These are phyloP conservation scores for Chironomus riparius DNA, from an alignment of 2,888 invertebrate genomes.

Conservation along the genomic window DNA sequence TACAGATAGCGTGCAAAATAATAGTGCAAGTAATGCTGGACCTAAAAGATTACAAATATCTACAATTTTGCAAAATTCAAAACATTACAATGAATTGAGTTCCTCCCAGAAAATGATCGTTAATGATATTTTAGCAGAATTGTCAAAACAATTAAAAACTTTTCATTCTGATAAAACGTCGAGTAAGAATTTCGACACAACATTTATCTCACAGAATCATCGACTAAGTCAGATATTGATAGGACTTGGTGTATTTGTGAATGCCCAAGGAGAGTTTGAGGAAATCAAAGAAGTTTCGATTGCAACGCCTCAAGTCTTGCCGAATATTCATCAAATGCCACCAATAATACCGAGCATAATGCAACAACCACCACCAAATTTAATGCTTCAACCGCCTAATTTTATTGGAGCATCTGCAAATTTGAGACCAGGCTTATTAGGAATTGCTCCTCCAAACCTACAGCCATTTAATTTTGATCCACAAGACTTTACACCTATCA, in stretches of 20 bases:
- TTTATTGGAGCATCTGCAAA: slow-evolving; percentile 29
- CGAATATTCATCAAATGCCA: slow-evolving; percentile 21
- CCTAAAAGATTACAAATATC: slow-evolving; percentile 41
- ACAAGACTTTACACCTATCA: not conserved
- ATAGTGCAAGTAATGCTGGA: not conserved
- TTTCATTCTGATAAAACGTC: slow-evolving; percentile 50
- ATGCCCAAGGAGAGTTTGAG: slow-evolving; percentile 49
- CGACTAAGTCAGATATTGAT: slow-evolving; percentile 51
- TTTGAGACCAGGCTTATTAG: slow-evolving; percentile 48
- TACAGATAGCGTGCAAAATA: slow-evolving; percentile 35
- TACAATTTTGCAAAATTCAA: slow-evolving; percentile 55
- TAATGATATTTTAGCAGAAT: slow-evolving; percentile 56
- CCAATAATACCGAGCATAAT: not conserved
- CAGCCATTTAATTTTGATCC: slow-evolving; percentile 10
- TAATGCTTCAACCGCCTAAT: slow-evolving; percentile 28
- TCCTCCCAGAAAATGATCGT: slow-evolving; percentile 63
- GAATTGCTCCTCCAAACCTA: slow-evolving; percentile 49
- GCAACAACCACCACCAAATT: slow-evolving; percentile 28
- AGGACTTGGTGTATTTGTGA: slow-evolving; percentile 51
- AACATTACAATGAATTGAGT: slow-evolving; percentile 61
- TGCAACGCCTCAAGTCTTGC: not conserved
- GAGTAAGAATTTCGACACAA: slow-evolving; percentile 49
- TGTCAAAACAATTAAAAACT: slow-evolving; percentile 53
- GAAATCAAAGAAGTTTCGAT: slow-evolving; percentile 27
- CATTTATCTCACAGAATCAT: slow-evolving; percentile 46